phyloP scores from a whole-genome alignment of 2,888 invertebrate genomes.

The Lissocephala sabroskyi region DNA sequence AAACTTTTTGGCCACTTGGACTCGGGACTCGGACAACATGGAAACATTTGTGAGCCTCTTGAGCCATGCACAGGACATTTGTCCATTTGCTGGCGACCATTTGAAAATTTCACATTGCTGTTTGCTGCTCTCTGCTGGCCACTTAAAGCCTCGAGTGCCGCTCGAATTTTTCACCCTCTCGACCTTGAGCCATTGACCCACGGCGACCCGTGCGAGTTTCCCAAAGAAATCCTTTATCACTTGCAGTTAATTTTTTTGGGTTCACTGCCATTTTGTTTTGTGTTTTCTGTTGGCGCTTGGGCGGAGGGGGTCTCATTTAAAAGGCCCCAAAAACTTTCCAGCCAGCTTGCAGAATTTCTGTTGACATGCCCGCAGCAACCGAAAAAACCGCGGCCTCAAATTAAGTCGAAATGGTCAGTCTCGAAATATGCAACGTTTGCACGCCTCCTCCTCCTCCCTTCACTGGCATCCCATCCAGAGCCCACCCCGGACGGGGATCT shows the following conservation, averaged over 20 bases:
- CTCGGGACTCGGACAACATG: conserved; percentile 6
- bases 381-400: not conserved
- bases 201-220: too few relatives aligned
- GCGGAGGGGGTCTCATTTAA: too few relatives aligned
- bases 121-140: conserved; percentile 30
- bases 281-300: too few relatives aligned
- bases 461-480: not conserved
- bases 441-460: not conserved
- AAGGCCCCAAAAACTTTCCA: conserved; percentile 24
- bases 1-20: conserved; percentile 36
- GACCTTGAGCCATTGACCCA: too few relatives aligned
- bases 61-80: not conserved
- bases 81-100: conserved; percentile 7
- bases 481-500: not conserved
- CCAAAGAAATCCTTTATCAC: too few relatives aligned
- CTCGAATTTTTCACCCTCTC: conserved; percentile 13
- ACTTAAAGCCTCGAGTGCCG: conserved; percentile 29
- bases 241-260: too few relatives aligned
- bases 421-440: conserved; percentile 11
- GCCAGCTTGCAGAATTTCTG: conserved; percentile 24
- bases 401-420: conserved; percentile 18
- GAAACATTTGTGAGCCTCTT: conserved; percentile 2
- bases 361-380: too few relatives aligned
- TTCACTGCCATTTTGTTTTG: too few relatives aligned
- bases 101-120: conserved; percentile 35